These are phyloP conservation scores for Heterocephalus glaber DNA, from an alignment of 2,113 vertebrate species.

Conservation along the genomic window DNA sequence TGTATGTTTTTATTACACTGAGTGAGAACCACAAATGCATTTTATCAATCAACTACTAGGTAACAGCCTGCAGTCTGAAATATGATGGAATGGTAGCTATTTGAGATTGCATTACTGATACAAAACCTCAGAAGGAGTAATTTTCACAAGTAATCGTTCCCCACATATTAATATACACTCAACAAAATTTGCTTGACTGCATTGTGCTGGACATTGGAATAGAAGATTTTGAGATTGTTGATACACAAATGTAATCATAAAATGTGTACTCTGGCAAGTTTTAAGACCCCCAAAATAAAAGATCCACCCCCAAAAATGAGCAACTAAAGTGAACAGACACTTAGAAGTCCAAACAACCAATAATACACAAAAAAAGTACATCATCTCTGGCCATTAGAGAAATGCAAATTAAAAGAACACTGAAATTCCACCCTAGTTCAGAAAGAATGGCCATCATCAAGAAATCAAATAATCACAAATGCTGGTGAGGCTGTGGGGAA, in stretches of 20 bases:
- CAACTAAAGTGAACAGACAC: not conserved
- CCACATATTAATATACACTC: not conserved
- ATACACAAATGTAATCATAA: not conserved
- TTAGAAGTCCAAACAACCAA: not conserved
- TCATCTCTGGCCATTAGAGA: not conserved
- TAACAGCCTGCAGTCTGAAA: conserved; percentile 28
- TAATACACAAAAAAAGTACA: not conserved
- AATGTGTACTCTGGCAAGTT: not conserved
- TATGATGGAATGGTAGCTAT: not conserved
- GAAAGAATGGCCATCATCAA: not conserved
- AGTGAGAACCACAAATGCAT: not conserved
- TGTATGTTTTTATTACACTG: not conserved
- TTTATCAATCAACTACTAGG: not conserved
- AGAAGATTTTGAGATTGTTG: not conserved
- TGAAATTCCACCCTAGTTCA: not conserved
- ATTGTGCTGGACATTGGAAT: not conserved
- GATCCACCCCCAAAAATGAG: not conserved
- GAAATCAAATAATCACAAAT: not conserved
- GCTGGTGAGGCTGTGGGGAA: not conserved
- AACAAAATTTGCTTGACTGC: not conserved
- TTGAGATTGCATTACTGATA: not conserved
- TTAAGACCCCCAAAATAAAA: not conserved
- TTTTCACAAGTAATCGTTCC: conserved; percentile 28
- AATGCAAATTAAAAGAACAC: not conserved
- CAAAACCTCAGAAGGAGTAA: not conserved